These are phyloP conservation scores for Montipora efflorescens DNA, from an alignment of 64 coral and sea anemone species.

Conservation along the genomic window DNA sequence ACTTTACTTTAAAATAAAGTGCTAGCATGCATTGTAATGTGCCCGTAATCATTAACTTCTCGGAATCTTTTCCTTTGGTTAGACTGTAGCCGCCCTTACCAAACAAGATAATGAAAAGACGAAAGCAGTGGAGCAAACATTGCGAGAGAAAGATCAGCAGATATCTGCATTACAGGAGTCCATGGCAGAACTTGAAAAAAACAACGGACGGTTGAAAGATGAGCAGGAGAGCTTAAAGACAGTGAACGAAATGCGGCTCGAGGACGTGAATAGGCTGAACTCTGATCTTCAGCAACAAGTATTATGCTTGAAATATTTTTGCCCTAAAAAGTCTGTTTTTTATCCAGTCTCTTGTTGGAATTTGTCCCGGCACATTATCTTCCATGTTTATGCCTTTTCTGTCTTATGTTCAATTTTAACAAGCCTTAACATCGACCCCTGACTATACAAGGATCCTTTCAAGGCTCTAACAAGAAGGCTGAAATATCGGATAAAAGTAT, in stretches of 20 bases:
- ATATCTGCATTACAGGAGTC: background rate
- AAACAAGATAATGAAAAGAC: constrained; percentile 36
- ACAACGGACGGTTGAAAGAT: constrained; percentile 73
- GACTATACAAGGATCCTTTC: too few species aligned
- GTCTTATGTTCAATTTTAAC: too few species aligned
- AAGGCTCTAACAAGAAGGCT: too few species aligned
- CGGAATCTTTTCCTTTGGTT: background rate
- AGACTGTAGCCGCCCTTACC: constrained; percentile 40
- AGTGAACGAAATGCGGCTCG: constrained; percentile 68
- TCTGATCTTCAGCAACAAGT: constrained; percentile 54
- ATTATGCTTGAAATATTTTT: background rate
- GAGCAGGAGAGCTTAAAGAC: constrained; percentile 88
- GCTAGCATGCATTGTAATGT: too few species aligned
- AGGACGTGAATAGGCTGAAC: constrained; percentile 73
- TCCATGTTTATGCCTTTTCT: too few species aligned
- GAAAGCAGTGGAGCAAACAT: constrained; percentile 28
- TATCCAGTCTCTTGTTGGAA: too few species aligned
- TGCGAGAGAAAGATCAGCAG: constrained; percentile 54
- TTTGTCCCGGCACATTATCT: too few species aligned
- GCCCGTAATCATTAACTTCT: background rate
- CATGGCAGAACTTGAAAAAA: constrained; percentile 41
- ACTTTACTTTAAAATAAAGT: too few species aligned
- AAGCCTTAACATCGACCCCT: too few species aligned
- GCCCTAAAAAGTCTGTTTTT: background rate
- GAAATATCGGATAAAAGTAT: too few species aligned